phyloP scores from a whole-genome alignment of 1,140 invertebrate species.

The Eueides isabella region DNA sequence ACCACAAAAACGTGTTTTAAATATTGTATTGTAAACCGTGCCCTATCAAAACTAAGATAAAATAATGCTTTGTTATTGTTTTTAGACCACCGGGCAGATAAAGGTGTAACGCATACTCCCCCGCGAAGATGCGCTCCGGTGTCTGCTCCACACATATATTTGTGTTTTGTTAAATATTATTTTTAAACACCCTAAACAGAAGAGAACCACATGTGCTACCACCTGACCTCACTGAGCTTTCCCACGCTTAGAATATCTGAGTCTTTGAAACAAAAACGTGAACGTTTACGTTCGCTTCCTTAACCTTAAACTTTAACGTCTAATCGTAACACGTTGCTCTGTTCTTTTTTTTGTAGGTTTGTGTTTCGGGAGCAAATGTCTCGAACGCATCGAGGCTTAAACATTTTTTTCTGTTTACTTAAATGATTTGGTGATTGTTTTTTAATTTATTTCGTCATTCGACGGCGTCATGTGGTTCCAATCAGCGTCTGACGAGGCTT shows the following conservation, averaged over 20 bases:
- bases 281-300: conserved; percentile 57
- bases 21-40: conserved; percentile 50
- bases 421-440: conserved; percentile 81
- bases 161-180: conserved; percentile 76
- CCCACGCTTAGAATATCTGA: conserved; percentile 67
- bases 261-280: conserved; percentile 62
- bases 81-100: conserved; percentile 67
- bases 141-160: conserved; percentile 51
- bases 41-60: conserved; percentile 59
- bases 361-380: conserved; percentile 75
- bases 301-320: conserved; percentile 46
- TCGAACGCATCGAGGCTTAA: conserved; percentile 64
- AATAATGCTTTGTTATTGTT: conserved; percentile 74
- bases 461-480: conserved; percentile 76
- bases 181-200: conserved; percentile 72
- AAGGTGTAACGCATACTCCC: conserved; percentile 55
- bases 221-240: conserved; percentile 76
- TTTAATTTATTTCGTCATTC: conserved; percentile 77
- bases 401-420: conserved; percentile 75
- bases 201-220: conserved; percentile 75
- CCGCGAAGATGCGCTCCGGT: conserved; percentile 62
- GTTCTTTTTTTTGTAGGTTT: conserved; percentile 49
- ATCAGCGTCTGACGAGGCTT: conserved; percentile 66
- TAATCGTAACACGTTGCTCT: conserved; percentile 40
- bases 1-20: conserved; percentile 41